A percentile compares a stretch with the other conserved stretches of the same genome.
These are phyloP conservation scores for Pungitius pungitius DNA, from an alignment of 2,113 vertebrate genomes.

Conservation along the genomic window DNA sequence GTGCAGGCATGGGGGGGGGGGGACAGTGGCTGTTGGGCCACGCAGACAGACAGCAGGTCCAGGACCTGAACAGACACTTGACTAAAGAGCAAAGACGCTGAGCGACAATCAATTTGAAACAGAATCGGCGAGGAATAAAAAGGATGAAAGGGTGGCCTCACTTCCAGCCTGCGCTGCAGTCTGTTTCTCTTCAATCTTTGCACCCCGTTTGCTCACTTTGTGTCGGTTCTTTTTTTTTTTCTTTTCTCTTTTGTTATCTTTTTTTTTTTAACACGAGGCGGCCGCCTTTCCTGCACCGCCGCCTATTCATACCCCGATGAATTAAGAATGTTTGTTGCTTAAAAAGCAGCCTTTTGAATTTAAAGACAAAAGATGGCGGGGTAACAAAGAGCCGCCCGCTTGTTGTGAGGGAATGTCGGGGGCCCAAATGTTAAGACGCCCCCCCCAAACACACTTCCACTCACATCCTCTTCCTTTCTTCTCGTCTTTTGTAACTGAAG, in stretches of 20 bases:
- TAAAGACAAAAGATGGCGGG: constrained; percentile 68
- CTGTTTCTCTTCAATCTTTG: neutral
- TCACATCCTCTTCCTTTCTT: constrained; percentile 34
- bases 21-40: constrained; percentile 21
- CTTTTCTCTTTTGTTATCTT: constrained; percentile 4
- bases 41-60: constrained; percentile 16
- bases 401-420: constrained; percentile 33
- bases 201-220: neutral
- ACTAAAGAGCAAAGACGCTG: constrained; percentile 53
- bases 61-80: constrained; percentile 12
- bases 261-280: neutral
- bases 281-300: neutral
- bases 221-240: neutral
- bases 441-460: constrained; percentile 31
- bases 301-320: constrained; percentile 43
- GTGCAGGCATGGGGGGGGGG: constrained; percentile 16
- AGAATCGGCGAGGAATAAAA: constrained; percentile 38
- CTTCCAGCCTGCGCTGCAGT: neutral
- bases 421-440: constrained; percentile 56
- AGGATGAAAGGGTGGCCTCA: constrained; percentile 28
- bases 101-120: constrained; percentile 15
- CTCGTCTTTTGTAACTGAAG: constrained; percentile 49
- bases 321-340: constrained; percentile 71
- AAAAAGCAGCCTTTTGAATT: constrained; percentile 75
- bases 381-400: constrained; percentile 57